Evolutionary conservation across 2,888 invertebrate genomes (phyloP).

Genomic region (Oligia strigilis): DNA sequence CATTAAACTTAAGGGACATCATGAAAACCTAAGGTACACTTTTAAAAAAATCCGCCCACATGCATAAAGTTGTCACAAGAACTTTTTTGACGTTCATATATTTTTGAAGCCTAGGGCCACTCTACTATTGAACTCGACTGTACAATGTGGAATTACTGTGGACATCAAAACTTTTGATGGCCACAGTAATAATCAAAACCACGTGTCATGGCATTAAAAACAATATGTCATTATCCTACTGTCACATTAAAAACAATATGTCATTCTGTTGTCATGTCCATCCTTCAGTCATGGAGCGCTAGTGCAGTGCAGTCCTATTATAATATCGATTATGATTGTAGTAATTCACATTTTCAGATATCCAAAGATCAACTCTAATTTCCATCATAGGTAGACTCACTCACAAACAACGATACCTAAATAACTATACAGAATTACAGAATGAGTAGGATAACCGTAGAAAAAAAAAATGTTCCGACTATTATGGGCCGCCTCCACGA

Average conservation of each 20-base stretch:
- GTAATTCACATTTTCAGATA: background rate
- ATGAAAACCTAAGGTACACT: too few species aligned
- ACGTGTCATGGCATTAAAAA: constrained; percentile 15
- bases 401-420: background rate
- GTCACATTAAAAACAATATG: too few species aligned
- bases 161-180: too few species aligned
- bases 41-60: too few species aligned
- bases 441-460: background rate
- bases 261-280: too few species aligned
- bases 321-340: background rate
- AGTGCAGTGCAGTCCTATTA: background rate
- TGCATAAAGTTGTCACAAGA: too few species aligned
- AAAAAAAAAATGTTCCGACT: too few species aligned
- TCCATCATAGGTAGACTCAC: background rate
- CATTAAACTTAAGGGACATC: too few species aligned
- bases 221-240: background rate
- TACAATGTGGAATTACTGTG: background rate
- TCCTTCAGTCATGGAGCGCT: background rate
- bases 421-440: background rate
- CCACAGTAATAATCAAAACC: constrained; percentile 1
- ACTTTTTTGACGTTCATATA: too few species aligned
- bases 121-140: too few species aligned
- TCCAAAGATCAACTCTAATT: background rate
- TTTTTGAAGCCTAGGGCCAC: too few species aligned
- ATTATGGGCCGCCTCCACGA: too few species aligned